phyloP scores from a whole-genome alignment of 2,888 invertebrate species.

The Calliscelio sp. region DNA sequence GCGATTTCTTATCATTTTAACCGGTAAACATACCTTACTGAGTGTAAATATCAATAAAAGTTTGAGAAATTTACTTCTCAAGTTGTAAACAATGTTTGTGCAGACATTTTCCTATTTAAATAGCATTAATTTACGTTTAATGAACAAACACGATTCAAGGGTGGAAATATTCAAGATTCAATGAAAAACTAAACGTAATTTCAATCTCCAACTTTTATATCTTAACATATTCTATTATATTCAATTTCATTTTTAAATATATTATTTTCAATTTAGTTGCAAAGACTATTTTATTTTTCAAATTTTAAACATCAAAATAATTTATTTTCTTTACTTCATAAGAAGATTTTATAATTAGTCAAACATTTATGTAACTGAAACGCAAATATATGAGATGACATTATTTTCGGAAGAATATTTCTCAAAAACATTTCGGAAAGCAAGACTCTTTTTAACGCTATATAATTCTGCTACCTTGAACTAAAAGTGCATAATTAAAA shows the following conservation, averaged over 20 bases:
- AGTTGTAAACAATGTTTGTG: slow-evolving; percentile 34
- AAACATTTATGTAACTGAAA: too few species aligned
- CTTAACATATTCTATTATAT: too few species aligned
- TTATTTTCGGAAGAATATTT: slow-evolving; percentile 1
- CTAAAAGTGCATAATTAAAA: slow-evolving; percentile 46
- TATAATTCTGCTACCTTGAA: slow-evolving; percentile 8
- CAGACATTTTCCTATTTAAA: slow-evolving; percentile 18
- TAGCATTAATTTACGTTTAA: slow-evolving; percentile 26
- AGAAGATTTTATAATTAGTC: too few species aligned
- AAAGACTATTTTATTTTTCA: too few species aligned
- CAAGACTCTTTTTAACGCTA: slow-evolving; percentile 16
- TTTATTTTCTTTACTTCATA: too few species aligned
- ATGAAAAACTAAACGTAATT: too few species aligned
- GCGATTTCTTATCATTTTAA: slow-evolving; percentile 16
- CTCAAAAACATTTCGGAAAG: slow-evolving; percentile 21
- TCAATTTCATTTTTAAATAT: too few species aligned
- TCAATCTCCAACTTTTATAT: too few species aligned
- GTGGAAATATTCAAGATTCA: too few species aligned
- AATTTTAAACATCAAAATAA: too few species aligned
- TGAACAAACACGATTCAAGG: slow-evolving; percentile 28
- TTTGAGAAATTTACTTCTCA: slow-evolving; percentile 24
- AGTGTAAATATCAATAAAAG: slow-evolving; percentile 39
- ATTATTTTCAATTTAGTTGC: too few species aligned
- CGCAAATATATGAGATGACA: background rate
- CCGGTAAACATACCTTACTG: slow-evolving; percentile 3